These are phyloP conservation scores for Patella depressa DNA, from an alignment of 2,888 invertebrate species.

Conservation along the genomic window DNA sequence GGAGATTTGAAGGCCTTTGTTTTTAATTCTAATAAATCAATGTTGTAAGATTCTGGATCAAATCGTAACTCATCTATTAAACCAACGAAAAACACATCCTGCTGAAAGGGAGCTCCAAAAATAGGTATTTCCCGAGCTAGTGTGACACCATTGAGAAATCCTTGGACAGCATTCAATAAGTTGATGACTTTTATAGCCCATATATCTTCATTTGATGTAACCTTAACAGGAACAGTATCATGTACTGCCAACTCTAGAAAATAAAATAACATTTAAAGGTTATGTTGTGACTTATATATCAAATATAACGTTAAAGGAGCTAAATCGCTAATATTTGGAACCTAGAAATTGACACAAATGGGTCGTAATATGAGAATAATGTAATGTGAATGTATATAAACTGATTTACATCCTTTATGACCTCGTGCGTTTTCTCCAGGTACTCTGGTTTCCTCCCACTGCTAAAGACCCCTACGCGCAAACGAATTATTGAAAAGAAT, in stretches of 20 bases:
- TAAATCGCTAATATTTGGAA: too few species aligned
- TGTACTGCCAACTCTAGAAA: constrained; percentile 63
- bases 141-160: constrained; percentile 48
- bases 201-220: constrained; percentile 62
- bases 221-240: constrained; percentile 53
- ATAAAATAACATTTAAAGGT: constrained; percentile 16
- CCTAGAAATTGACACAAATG: too few species aligned
- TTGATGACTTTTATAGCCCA: constrained; percentile 65
- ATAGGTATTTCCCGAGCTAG: constrained; percentile 64
- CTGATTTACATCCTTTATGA: too few species aligned
- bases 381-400: too few species aligned
- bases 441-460: too few species aligned
- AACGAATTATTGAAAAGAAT: too few species aligned
- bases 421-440: too few species aligned
- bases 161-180: constrained; percentile 48
- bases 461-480: too few species aligned
- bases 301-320: neutral
- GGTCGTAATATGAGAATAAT: too few species aligned
- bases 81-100: constrained; percentile 61
- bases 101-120: constrained; percentile 63
- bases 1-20: constrained; percentile 49
- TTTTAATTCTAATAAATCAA: constrained; percentile 63
- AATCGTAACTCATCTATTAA: constrained; percentile 66
- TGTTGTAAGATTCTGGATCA: constrained; percentile 56
- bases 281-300: constrained; percentile 7